These are phyloP conservation scores for Diceros bicornis DNA, from an alignment of 2,797 vertebrate genomes.

Conservation along the genomic window DNA sequence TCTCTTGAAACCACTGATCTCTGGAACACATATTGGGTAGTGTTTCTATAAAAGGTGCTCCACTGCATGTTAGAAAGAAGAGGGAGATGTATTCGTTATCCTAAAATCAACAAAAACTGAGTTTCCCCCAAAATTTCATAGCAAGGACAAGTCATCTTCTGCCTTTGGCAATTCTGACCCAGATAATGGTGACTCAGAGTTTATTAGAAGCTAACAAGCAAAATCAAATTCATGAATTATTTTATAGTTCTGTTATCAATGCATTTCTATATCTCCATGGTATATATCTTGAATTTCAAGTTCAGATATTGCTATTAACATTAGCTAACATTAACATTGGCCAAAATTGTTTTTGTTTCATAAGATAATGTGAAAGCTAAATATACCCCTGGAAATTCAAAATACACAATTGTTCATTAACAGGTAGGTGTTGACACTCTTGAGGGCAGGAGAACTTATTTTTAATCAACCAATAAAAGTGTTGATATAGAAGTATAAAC, in stretches of 20 bases:
- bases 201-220: neutral
- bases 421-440: neutral
- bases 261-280: neutral
- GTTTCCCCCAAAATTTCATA: neutral
- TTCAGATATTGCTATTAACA: neutral
- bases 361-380: constrained; percentile 10
- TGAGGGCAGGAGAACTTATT: neutral
- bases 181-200: neutral
- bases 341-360: neutral
- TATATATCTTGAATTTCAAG: constrained; percentile 11
- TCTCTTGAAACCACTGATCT: neutral
- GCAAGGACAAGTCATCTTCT: neutral
- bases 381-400: neutral
- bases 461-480: neutral
- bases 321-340: neutral
- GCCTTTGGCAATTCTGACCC: constrained; percentile 18
- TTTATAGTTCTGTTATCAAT: neutral
- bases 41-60: neutral
- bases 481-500: neutral
- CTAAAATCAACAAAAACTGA: neutral
- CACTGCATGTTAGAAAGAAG: constrained; percentile 20
- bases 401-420: neutral
- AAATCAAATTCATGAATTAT: constrained; percentile 13
- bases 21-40: neutral
- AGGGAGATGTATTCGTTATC: neutral